Percentiles rank a stretch among this genome's conserved stretches.
Evolutionary conservation across 2,797 vertebrate species (phyloP).

Genomic region (Botia kubotai): DNA sequence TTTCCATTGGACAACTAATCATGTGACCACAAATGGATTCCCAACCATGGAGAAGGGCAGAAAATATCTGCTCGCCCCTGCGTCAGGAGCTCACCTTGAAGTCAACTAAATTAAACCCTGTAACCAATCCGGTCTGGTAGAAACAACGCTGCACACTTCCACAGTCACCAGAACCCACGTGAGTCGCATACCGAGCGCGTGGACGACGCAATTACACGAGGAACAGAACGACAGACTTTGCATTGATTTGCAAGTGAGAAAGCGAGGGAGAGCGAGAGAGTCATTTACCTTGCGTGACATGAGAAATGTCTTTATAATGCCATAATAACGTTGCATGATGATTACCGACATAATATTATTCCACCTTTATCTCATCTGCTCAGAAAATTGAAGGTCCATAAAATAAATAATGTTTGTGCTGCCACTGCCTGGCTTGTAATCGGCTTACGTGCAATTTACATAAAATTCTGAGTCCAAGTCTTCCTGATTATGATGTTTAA

Average conservation of each 20-base stretch:
- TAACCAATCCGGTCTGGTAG: constrained; percentile 4
- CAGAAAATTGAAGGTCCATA: constrained; percentile 80
- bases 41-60: not conserved
- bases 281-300: constrained; percentile 71
- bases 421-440: constrained; percentile 78
- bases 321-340: constrained; percentile 72
- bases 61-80: constrained; percentile 9
- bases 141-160: constrained; percentile 1
- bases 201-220: constrained; percentile 3
- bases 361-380: constrained; percentile 77
- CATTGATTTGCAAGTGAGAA: constrained; percentile 16
- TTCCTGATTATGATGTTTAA: constrained; percentile 77
- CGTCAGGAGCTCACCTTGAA: constrained; percentile 1
- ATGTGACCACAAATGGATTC: constrained; percentile 18
- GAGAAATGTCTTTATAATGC: constrained; percentile 76
- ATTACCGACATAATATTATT: constrained; percentile 77
- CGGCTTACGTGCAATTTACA: constrained; percentile 82
- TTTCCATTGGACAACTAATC: not conserved
- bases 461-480: constrained; percentile 78
- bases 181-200: not conserved
- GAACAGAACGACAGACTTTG: constrained; percentile 12
- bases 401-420: constrained; percentile 81
- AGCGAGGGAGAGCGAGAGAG: constrained; percentile 44
- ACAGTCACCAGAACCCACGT: not conserved
- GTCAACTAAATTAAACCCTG: constrained; percentile 12